Base-by-base conservation (phyloP, 2,888 invertebrate genomes). In the Lysandra coridon region DNA sequence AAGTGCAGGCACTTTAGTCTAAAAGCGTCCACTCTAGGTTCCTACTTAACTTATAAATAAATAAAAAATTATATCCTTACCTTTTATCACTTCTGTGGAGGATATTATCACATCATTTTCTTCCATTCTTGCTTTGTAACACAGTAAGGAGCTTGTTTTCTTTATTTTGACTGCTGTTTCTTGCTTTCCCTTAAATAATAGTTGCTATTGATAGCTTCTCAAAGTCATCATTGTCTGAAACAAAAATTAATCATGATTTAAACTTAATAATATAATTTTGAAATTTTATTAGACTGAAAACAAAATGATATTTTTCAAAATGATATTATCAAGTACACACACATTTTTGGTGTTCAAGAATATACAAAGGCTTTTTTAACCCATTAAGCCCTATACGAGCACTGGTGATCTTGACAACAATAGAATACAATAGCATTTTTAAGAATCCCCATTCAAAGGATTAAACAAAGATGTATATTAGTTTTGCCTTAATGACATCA, bases 61-160 rank as follows among this genome's bases (percentile, higher is more conserved):
- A 23, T 23, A 23, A 23, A 23, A 23, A 23, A 23, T 23, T 23
- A 23, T 4, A 57, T 57, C 57, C 78, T 91, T 92, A 96, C 96
- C 96, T 95, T 96, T 96, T 81, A 96, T 95, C 82, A 96, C 96
- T 89, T 96, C 96, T 37, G 96, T 95, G 79, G 96, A 96, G 86
- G 96, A 96, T 87, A 96, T 93, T 83, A 96, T 93, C 84, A 96
- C 94, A 87, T 96, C 96, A 84, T 83, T 91, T 57, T 94, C 94
- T 88, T 94, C 95, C 95, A 95, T 95, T 83, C 90, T 94, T 83
- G 86, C 85, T 88, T 90, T 91, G 90, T 93, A 92, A 83, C 93
- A 94, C 85, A 93, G 84, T 83, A 93, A 86, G 79, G 86, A 87
- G 76, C 89, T 84, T 85, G 92, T 87, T 86, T 89, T 91, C 90